Evolutionary conservation across 2,797 vertebrate species (phyloP).

Genomic region (Caiman crocodilus): DNA sequence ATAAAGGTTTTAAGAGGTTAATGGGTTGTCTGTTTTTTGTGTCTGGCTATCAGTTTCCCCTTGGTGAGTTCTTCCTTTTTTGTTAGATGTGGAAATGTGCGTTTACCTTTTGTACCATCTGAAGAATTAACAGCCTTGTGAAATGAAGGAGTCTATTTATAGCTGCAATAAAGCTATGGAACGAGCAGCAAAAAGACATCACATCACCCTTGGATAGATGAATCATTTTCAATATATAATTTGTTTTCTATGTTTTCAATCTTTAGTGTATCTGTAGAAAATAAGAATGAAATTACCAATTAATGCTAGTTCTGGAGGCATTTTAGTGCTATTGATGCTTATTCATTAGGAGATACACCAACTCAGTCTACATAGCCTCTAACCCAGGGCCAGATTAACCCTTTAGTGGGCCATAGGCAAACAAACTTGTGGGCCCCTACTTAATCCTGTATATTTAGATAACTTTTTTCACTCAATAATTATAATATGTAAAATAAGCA

Average conservation of each 20-base stretch:
- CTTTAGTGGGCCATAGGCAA: no score
- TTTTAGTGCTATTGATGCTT: neutral
- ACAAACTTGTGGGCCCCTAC: no score
- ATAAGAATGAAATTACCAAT: neutral
- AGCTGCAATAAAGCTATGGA: neutral
- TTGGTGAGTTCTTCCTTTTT: neutral
- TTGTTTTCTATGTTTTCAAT: neutral
- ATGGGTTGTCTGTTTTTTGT: neutral
- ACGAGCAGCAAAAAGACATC: neutral
- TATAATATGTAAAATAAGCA: no score
- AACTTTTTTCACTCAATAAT: no score
- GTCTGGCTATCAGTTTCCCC: slow-evolving; percentile 3
- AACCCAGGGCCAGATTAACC: neutral
- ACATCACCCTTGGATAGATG: neutral
- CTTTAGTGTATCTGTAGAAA: neutral
- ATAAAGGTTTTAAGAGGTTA: slow-evolving; percentile 77
- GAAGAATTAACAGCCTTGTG: neutral
- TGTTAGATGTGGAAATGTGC: neutral
- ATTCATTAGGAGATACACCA: neutral
- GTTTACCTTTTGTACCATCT: neutral
- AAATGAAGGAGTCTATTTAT: neutral
- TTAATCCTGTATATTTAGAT: no score
- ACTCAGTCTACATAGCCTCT: neutral
- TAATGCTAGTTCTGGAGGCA: neutral
- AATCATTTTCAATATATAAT: neutral